Conservation (phyloP, 2,888 invertebrate species). For the Anoplius nigerrimus region DNA sequence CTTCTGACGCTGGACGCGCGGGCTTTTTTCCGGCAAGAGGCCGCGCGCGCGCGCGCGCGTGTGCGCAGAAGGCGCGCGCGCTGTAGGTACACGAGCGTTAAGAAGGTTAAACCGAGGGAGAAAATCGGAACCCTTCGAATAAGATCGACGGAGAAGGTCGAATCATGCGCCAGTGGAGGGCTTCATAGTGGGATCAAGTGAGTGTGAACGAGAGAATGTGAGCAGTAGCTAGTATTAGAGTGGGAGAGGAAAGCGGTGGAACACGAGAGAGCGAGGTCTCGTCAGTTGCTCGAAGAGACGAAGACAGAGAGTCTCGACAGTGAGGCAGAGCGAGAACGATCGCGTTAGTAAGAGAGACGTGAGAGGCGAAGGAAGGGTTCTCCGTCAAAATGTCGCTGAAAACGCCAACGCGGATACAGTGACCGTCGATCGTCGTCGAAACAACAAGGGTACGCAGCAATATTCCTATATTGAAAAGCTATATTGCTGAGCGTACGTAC, state of each 20-base stretch:
- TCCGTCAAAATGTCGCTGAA: conserved; percentile 72
- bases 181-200: conserved; percentile 19
- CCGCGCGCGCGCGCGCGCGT: background rate
- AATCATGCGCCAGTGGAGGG: no score
- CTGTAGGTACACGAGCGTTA: background rate
- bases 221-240: no score
- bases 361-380: conserved; percentile 48
- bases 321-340: conserved; percentile 39
- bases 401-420: conserved; percentile 70
- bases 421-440: conserved; percentile 51
- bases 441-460: conserved; percentile 41
- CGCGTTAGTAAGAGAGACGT: conserved; percentile 18
- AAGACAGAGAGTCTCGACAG: conserved; percentile 30
- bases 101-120: background rate
- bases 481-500: no score
- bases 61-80: background rate
- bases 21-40: conserved; percentile 24
- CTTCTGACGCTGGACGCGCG: conserved; percentile 9
- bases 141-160: no score
- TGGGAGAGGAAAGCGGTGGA: conserved; percentile 34
- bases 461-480: no score
- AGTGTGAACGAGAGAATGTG: no score
- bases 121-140: background rate
- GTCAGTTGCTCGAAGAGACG: conserved; percentile 19
- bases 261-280: conserved; percentile 10